These are phyloP conservation scores for Kuschelorhynchus macadamiae DNA, from an alignment of 2,888 invertebrate genomes.

Conservation along the genomic window DNA sequence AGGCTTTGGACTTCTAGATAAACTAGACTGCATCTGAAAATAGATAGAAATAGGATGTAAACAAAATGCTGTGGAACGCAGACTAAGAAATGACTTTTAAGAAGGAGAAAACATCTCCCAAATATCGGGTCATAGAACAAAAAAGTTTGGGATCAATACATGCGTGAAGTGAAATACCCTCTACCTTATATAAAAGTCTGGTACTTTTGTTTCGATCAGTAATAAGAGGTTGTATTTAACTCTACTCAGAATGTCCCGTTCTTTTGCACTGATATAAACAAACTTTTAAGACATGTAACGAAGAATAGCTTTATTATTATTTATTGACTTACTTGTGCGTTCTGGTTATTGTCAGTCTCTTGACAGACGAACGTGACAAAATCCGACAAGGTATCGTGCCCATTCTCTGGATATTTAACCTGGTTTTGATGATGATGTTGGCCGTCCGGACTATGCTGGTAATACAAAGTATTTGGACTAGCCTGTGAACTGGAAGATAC, in stretches of 20 bases:
- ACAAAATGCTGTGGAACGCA: background rate
- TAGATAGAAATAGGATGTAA: conserved; percentile 6
- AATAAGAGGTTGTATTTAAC: too few species aligned
- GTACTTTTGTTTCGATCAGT: too few species aligned
- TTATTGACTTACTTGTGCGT: conserved; percentile 76
- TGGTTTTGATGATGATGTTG: conserved; percentile 71
- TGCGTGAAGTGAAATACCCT: too few species aligned
- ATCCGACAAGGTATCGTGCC: conserved; percentile 93
- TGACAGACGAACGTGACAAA: conserved; percentile 98
- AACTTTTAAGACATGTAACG: too few species aligned
- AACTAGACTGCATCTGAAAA: conserved; percentile 71
- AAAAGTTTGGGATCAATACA: too few species aligned
- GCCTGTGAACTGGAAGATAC: conserved; percentile 72
- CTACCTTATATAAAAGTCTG: too few species aligned
- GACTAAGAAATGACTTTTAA: too few species aligned
- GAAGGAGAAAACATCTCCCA: too few species aligned
- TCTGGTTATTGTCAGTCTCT: conserved; percentile 86
- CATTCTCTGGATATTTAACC: conserved; percentile 84
- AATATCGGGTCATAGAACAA: too few species aligned
- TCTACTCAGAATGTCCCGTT: too few species aligned
- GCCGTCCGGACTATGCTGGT: conserved; percentile 71
- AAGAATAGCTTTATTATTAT: too few species aligned
- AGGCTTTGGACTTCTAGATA: conserved; percentile 80
- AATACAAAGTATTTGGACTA: conserved; percentile 73
- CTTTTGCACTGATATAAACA: too few species aligned